Conservation (phyloP, 2,888 invertebrate genomes). For the Falcaria lacertinaria region DNA sequence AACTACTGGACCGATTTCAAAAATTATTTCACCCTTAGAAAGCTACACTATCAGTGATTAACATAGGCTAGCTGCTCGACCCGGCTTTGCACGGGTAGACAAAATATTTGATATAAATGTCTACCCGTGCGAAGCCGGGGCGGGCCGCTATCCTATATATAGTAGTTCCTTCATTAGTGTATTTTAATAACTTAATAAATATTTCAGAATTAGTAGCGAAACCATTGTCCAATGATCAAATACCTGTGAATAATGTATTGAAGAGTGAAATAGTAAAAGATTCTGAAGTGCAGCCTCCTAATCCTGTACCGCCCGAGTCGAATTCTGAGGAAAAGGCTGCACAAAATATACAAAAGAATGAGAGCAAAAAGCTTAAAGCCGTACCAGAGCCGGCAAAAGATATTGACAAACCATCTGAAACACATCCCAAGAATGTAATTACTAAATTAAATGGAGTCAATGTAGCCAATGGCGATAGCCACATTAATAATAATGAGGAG, state of each 20-base stretch:
- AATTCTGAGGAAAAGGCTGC: slow-evolving; percentile 56
- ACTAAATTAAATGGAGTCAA: slow-evolving; percentile 40
- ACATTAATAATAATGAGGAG: slow-evolving; percentile 10
- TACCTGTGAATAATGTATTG: slow-evolving; percentile 21
- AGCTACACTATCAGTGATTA: no score
- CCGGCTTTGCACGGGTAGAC: no score
- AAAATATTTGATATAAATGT: no score
- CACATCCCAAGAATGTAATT: slow-evolving; percentile 58
- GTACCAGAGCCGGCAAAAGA: slow-evolving; percentile 36
- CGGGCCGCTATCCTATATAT: no score
- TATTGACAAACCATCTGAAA: slow-evolving; percentile 40
- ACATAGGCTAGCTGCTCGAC: no score
- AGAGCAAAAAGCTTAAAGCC: slow-evolving; percentile 52
- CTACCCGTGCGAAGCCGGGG: no score
- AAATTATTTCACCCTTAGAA: no score
- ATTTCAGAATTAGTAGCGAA: slow-evolving; percentile 14
- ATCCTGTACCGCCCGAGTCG: slow-evolving; percentile 67
- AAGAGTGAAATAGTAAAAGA: slow-evolving; percentile 44
- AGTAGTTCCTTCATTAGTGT: no score
- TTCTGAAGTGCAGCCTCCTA: slow-evolving; percentile 68
- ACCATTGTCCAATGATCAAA: slow-evolving; percentile 24
- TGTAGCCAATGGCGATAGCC: slow-evolving; percentile 32
- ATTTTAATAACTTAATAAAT: no score
- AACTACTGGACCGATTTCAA: no score
- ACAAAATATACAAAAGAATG: slow-evolving; percentile 32